Base-by-base conservation (phyloP, 2,113 vertebrate genomes). In the Penelope pileata region DNA sequence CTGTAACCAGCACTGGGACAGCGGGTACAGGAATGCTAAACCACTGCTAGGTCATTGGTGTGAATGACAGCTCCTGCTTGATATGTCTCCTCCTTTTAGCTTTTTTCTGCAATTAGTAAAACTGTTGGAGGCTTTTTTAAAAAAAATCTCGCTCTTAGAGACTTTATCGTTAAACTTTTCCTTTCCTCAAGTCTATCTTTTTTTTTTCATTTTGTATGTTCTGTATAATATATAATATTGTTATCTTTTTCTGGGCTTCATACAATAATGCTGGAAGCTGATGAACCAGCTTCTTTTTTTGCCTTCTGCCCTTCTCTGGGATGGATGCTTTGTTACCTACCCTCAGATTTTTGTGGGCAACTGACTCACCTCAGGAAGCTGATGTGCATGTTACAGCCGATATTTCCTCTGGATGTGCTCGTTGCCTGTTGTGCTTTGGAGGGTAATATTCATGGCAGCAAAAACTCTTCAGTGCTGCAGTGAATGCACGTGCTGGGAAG, bases 401-500 rank as follows among this genome's bases (percentile, higher is more conserved):
- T 87, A 30, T 21, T 74, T 77, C 0, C 0, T n/a, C 47, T 77
- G 67, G 32, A 47, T 70, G 24, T 50, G 30, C 86, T 95, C 75
- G 30, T 30, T 59, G 58, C 45, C 78, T 24, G 3, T 5, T 10
- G 32, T 62, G 53, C 73, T 92, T 86, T 45, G 38, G 54, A 90
- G 51, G 51, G 10, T 87, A 92, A 56, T 95, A 78, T 92, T 48
- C 58, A 24, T 48, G 75, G 73, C 68, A 77, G 34, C 2, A 16
- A 93, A 67, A 91, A 64, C 43, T 73, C 83, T 96, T 94, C 42
- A 11, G 11, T 96, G 87, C 62, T 8, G n/a, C 63, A 79, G 60
- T 60, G 91, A 91, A 69, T 40, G 62, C 3, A 32, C 19, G 91
- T 19, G 29, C 74, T 56, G 86, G 32, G 42, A 88, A n/a, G 38